Percentiles rank a stretch among this genome's conserved stretches.
These are phyloP conservation scores for Epinephelus awoara DNA, from an alignment of 2,797 vertebrate species.

Conservation along the genomic window DNA sequence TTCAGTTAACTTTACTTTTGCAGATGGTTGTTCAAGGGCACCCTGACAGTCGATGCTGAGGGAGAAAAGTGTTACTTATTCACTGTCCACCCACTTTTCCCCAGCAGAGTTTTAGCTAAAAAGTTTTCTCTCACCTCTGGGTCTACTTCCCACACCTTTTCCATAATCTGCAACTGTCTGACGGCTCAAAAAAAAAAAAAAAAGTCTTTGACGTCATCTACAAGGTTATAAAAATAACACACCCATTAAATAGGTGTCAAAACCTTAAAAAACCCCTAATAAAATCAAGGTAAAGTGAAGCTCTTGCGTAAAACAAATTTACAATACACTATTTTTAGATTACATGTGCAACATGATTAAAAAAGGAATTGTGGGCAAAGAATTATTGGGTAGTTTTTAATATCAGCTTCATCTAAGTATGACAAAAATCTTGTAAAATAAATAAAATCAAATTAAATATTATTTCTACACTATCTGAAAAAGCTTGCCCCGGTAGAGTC, in stretches of 20 bases:
- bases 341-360: slow-evolving; percentile 1
- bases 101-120: slow-evolving; percentile 9
- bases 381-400: neutral
- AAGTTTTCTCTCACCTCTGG: neutral
- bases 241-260: slow-evolving; percentile 15
- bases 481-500: too few relatives aligned
- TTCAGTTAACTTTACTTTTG: slow-evolving; percentile 16
- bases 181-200: slow-evolving; percentile 5
- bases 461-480: neutral
- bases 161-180: slow-evolving; percentile 6
- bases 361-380: neutral
- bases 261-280: slow-evolving; percentile 17
- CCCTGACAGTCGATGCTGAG: slow-evolving; percentile 10
- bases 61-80: neutral
- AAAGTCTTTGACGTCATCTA: slow-evolving; percentile 4
- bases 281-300: slow-evolving; percentile 4
- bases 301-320: neutral
- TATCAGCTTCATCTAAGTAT: neutral
- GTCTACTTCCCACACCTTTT: neutral
- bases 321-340: neutral
- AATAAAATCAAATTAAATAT: neutral
- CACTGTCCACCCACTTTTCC: slow-evolving; percentile 19
- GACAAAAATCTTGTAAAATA: neutral
- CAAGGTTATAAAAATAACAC: slow-evolving; percentile 23
- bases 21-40: slow-evolving; percentile 25